Evolutionary conservation across 1,140 invertebrate species (phyloP).

Genomic region (Portunus trituberculatus): DNA sequence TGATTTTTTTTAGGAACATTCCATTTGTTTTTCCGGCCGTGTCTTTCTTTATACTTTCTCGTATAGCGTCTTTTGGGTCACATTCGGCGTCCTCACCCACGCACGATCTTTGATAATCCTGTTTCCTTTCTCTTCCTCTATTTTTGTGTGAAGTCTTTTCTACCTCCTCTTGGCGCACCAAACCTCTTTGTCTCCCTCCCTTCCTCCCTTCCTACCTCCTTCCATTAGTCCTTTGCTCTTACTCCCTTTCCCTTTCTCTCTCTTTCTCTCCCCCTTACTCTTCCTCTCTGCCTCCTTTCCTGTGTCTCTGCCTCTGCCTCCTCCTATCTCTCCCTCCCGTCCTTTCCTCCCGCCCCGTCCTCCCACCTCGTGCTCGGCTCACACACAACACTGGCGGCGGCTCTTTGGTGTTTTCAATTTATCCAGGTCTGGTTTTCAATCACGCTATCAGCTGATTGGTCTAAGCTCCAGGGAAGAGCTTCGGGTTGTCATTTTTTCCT

Average conservation of each 20-base stretch:
- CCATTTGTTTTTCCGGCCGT: neutral
- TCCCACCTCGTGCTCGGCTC: neutral
- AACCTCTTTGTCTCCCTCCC: neutral
- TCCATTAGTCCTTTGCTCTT: neutral
- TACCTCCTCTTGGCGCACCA: neutral
- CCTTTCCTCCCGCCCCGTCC: no score
- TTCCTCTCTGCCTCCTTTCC: neutral
- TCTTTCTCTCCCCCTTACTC: neutral
- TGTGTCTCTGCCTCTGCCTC: neutral
- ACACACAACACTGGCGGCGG: neutral
- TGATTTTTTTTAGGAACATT: no score
- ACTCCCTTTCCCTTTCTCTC: neutral
- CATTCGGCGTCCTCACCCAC: neutral
- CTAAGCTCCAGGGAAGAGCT: neutral
- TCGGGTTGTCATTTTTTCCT: neutral
- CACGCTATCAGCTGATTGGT: neutral
- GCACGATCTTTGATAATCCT: neutral
- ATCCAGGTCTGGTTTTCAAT: neutral
- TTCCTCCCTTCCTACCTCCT: neutral
- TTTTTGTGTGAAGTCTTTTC: neutral
- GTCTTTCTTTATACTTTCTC: neutral
- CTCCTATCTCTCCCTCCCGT: no score
- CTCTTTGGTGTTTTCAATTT: neutral
- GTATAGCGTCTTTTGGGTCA: neutral
- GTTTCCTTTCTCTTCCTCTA: neutral